Base-by-base conservation (phyloP, 2,797 vertebrate genomes). In the Otolemur crassicaudatus region DNA sequence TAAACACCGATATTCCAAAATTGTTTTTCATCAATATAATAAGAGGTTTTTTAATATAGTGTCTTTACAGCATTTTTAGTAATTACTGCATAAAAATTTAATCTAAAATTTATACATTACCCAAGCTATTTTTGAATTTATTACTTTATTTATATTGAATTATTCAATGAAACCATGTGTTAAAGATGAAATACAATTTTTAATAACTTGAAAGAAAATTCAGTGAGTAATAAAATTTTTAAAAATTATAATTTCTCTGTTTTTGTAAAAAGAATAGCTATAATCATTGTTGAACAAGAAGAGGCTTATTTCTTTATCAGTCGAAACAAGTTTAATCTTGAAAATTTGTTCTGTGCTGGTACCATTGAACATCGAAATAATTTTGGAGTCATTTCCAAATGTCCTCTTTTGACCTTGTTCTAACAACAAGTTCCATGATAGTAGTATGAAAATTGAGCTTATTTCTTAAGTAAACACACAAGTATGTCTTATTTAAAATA, bases 21-120 rank as follows among this genome's bases (percentile, higher is more conserved):
- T 65, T 49, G 23, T 37, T 65, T 94, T 77, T 94, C 58, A 61
- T 92, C 27, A 72, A 40, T n/a, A 73, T 58, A 43, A 25, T 86
- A 85, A 88, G 53, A 37, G 25, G 5, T 60, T 79, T 93, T 58
- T 49, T 8, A 40, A 13, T 79, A 7, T 60, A 72, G 20, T 56
- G 22, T 16, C 17, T 75, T 77, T 65, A 31, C 80, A 90, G 4
- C 22, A 87, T 94, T 96, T 91, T 95, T 80, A 76, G n/a, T 31
- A 91, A 87, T 76, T 83, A 94, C 65, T 90, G 13, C 16, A 79
- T 79, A 72, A 95, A 89, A 65, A 25, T 4, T 72, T 14, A 72
- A 61, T 87, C 19, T 34, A 11, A 79, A 14, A 7, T 88, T 49
- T 72, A 77, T 37, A 82, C 7, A 75, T 69, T 80, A n/a, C 2